phyloP scores from a whole-genome alignment of 2,888 invertebrate genomes.

The Platypus cylindrus region DNA sequence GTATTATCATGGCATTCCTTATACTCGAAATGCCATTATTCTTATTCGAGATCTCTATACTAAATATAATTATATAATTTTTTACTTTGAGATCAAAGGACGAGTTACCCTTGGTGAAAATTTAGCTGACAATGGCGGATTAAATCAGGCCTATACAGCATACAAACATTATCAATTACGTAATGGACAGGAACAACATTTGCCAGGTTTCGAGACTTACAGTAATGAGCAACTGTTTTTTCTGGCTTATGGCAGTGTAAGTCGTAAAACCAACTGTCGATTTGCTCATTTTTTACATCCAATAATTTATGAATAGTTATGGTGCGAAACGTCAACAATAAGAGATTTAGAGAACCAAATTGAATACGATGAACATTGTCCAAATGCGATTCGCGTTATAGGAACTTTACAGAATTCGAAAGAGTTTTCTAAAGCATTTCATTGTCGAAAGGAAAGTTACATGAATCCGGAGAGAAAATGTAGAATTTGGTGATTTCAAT shows the following conservation, averaged over 20 bases:
- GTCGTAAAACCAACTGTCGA: too few species aligned
- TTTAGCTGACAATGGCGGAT: conserved; percentile 73
- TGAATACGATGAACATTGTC: conserved; percentile 57
- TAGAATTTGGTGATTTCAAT: conserved; percentile 39
- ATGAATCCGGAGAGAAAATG: conserved; percentile 45
- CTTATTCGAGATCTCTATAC: too few species aligned
- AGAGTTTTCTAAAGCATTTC: conserved; percentile 56
- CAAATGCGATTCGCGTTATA: conserved; percentile 52
- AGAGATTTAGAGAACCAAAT: conserved; percentile 51
- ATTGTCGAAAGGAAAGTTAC: conserved; percentile 38
- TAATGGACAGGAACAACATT: conserved; percentile 46
- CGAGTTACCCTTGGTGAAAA: conserved; percentile 67
- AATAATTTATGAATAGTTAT: conserved; percentile 41
- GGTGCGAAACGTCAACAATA: conserved; percentile 67
- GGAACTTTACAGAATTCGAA: conserved; percentile 60
- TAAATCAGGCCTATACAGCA: conserved; percentile 59
- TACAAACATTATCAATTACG: conserved; percentile 46
- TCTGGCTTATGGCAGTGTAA: conserved; percentile 68
- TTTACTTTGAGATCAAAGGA: conserved; percentile 51
- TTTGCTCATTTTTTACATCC: too few species aligned
- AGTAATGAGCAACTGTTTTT: conserved; percentile 67
- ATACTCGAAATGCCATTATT: too few species aligned
- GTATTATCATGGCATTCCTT: too few species aligned
- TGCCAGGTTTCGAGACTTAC: conserved; percentile 63
- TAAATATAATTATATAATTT: too few species aligned